Evolutionary conservation across 2,113 vertebrate genomes (phyloP).

Genomic region (Delphinapterus leucas): DNA sequence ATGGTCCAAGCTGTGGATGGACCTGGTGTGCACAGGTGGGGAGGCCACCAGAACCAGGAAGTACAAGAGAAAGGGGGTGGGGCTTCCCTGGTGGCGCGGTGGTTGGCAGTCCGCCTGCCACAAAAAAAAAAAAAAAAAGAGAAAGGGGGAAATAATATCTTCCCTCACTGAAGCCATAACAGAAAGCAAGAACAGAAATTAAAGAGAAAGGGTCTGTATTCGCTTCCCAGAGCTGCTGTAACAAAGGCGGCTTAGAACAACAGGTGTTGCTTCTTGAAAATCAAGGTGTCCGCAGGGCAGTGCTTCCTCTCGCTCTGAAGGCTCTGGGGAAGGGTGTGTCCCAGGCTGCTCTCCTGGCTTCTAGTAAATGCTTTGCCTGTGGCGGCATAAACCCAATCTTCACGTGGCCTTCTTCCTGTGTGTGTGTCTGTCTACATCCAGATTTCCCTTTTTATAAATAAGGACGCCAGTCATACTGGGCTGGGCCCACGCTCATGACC

Average conservation of each 20-base stretch:
- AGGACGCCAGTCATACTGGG: rapidly evolving
- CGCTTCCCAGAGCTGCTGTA: rapidly evolving
- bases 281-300: rapidly evolving
- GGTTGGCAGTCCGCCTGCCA: too few species aligned
- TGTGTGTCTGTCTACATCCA: rapidly evolving
- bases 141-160: too few species aligned
- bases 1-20: rapidly evolving
- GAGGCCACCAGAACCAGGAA: rapidly evolving
- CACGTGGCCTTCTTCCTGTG: rapidly evolving
- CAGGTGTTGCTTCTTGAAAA: neutral
- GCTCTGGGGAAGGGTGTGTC: rapidly evolving
- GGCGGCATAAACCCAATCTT: rapidly evolving
- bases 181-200: neutral
- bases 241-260: neutral
- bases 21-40: rapidly evolving
- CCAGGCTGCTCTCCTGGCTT: rapidly evolving
- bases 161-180: neutral
- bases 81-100: too few species aligned
- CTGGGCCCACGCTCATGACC: rapidly evolving
- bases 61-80: neutral
- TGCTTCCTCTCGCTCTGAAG: rapidly evolving
- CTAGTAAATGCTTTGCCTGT: rapidly evolving
- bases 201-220: neutral
- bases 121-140: neutral
- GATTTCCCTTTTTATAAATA: neutral